These are phyloP conservation scores for Mustelus asterias DNA, from an alignment of 2,113 vertebrate species.

Conservation along the genomic window DNA sequence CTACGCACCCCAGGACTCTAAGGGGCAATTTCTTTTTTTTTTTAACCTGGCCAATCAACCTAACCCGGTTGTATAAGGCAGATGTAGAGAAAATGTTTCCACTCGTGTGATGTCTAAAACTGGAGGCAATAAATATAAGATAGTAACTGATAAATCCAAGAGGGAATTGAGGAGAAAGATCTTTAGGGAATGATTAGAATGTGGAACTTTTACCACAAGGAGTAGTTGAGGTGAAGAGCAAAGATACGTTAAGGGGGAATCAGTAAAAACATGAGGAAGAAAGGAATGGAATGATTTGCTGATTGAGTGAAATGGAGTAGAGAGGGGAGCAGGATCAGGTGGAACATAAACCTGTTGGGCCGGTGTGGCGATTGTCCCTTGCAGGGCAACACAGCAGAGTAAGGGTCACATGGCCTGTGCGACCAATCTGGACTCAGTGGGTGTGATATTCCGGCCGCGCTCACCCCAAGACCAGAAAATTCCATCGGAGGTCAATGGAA, in stretches of 20 bases:
- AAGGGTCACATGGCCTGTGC: too few relatives aligned
- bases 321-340: background rate
- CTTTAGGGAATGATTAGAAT: background rate
- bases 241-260: background rate
- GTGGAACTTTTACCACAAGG: background rate
- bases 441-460: too few relatives aligned
- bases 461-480: too few relatives aligned
- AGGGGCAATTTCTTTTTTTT: too few relatives aligned
- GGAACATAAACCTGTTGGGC: background rate
- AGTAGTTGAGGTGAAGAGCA: background rate
- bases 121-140: too few relatives aligned
- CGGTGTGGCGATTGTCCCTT: too few relatives aligned
- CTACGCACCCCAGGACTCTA: too few relatives aligned
- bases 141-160: background rate
- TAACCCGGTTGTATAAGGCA: too few relatives aligned
- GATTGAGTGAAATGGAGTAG: background rate
- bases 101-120: background rate
- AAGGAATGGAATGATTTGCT: background rate
- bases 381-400: too few relatives aligned
- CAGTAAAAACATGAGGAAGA: background rate
- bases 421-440: too few relatives aligned
- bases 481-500: too few relatives aligned
- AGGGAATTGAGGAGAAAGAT: background rate
- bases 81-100: background rate
- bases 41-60: too few relatives aligned